phyloP scores from a whole-genome alignment of 2,797 vertebrate genomes.

The Mormyrus proboscirostris region DNA sequence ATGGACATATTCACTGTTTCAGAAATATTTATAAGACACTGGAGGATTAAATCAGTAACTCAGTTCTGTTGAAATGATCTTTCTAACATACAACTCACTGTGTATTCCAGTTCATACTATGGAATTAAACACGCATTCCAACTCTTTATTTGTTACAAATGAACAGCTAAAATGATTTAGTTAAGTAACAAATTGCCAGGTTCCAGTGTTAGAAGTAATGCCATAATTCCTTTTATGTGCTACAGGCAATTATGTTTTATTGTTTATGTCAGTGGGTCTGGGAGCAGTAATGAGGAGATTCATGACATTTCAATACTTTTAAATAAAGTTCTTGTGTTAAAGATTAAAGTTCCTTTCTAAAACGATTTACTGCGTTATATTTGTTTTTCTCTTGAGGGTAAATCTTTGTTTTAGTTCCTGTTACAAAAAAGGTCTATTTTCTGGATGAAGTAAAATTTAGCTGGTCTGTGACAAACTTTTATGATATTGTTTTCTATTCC shows the following conservation, averaged over 20 bases:
- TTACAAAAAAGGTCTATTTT: background rate
- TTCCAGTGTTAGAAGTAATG: background rate
- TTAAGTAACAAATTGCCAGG: background rate
- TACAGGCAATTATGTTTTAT: constrained; percentile 13
- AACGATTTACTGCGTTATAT: constrained; percentile 26
- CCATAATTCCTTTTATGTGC: constrained; percentile 13
- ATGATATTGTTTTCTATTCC: background rate
- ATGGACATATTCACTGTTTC: background rate
- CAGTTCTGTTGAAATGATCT: background rate
- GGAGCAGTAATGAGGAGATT: background rate
- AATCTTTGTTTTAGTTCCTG: background rate
- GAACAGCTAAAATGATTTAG: background rate
- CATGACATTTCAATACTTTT: constrained; percentile 30
- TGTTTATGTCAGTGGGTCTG: constrained; percentile 29
- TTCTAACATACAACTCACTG: background rate
- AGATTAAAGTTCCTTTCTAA: constrained; percentile 25
- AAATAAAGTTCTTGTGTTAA: constrained; percentile 33
- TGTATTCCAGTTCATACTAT: background rate
- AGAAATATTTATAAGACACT: background rate
- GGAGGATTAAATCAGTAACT: background rate
- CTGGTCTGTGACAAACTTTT: background rate
- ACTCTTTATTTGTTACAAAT: background rate
- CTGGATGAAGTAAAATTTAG: background rate
- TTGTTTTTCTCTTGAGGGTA: constrained; percentile 24
- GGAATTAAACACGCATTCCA: background rate